A percentile compares a stretch with the other conserved stretches of the same genome.
phyloP scores from a whole-genome alignment of 2,888 invertebrate genomes.

The Lochmaea capreae region DNA sequence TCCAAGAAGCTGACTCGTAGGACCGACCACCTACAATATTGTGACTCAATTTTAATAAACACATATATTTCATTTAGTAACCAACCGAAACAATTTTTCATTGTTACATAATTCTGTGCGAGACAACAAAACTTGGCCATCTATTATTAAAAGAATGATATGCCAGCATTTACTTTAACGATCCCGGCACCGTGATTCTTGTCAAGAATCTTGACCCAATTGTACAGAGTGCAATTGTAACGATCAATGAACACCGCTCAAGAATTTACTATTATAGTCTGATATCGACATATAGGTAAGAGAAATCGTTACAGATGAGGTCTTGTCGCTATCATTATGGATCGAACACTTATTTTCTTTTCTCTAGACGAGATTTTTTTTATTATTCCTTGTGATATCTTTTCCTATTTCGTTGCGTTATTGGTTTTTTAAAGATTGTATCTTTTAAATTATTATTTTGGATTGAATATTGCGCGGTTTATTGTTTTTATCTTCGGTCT shows the following conservation, averaged over 20 bases:
- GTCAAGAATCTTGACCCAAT: slow-evolving; percentile 50
- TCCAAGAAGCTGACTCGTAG: no score
- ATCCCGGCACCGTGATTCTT: slow-evolving; percentile 45
- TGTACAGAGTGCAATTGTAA: slow-evolving; percentile 36
- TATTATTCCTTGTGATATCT: slow-evolving; percentile 42
- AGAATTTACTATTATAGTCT: slow-evolving; percentile 47
- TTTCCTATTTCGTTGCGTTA: slow-evolving; percentile 39
- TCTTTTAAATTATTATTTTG: slow-evolving; percentile 38
- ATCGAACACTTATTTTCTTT: slow-evolving; percentile 48
- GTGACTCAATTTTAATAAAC: neutral
- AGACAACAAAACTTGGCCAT: slow-evolving; percentile 19
- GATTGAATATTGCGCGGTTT: slow-evolving; percentile 10
- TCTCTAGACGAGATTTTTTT: slow-evolving; percentile 45
- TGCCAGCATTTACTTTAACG: slow-evolving; percentile 46
- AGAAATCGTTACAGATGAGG: slow-evolving; percentile 50
- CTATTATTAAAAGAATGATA: slow-evolving; percentile 24
- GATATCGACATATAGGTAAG: slow-evolving; percentile 43
- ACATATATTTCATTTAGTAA: neutral
- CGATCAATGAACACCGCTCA: slow-evolving; percentile 38
- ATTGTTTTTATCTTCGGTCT: slow-evolving; percentile 16
- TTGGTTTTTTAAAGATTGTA: slow-evolving; percentile 39
- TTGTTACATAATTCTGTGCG: slow-evolving; percentile 1
- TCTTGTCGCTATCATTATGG: slow-evolving; percentile 46
- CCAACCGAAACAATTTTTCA: slow-evolving; percentile 1
- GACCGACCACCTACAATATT: no score